Evolutionary conservation across 2,888 invertebrate genomes (phyloP).

Genomic region (Euplexia lucipara): DNA sequence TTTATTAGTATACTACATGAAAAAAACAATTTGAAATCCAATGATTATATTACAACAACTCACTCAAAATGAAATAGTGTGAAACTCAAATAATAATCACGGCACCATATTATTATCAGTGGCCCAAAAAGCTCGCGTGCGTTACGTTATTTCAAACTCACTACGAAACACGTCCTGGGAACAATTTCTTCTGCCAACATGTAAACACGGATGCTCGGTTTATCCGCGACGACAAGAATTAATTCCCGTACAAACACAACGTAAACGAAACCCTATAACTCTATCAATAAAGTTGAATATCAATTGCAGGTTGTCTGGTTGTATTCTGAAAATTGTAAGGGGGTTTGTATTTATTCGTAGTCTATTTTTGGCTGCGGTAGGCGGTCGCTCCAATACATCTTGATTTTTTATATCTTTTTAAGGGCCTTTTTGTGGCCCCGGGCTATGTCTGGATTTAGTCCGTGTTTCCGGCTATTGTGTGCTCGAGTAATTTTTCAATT

Average conservation of each 20-base stretch:
- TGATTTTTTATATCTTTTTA: conserved; percentile 82
- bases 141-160: conserved; percentile 78
- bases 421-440: conserved; percentile 82
- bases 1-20: too few relatives aligned
- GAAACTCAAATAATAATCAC: conserved; percentile 51
- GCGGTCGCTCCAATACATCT: conserved; percentile 87
- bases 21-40: neutral
- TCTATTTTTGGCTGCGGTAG: conserved; percentile 91
- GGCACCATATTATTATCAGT: conserved; percentile 63
- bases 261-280: conserved; percentile 23
- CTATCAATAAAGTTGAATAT: conserved; percentile 30
- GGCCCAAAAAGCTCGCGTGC: conserved; percentile 67
- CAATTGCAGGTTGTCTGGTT: conserved; percentile 15
- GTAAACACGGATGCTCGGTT: conserved; percentile 80
- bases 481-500: conserved; percentile 79
- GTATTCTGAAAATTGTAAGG: conserved; percentile 18
- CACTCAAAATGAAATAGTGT: conserved; percentile 41
- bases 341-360: conserved; percentile 70
- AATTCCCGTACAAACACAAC: conserved; percentile 10
- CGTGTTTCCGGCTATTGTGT: conserved; percentile 89
- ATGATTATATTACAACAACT: conserved; percentile 18
- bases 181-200: conserved; percentile 84
- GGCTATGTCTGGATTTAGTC: conserved; percentile 83
- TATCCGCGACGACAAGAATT: conserved; percentile 41
- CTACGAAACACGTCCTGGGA: conserved; percentile 77